Evolutionary conservation across 2,888 invertebrate genomes (phyloP), one percentile per base, ranked within the genome.

Genomic region (Folsomia manolachei): DNA sequence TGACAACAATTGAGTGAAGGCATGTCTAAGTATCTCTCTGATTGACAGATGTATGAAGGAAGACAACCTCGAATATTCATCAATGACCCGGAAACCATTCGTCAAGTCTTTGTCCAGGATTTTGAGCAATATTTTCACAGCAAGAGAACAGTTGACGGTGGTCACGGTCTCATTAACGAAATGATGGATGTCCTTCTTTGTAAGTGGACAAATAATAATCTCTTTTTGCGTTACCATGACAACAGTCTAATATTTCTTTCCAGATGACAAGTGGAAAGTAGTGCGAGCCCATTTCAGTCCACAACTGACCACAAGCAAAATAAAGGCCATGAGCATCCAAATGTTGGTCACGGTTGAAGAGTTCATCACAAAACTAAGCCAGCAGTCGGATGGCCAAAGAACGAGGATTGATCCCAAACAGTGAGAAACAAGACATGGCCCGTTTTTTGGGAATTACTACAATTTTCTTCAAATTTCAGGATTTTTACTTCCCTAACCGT

Each of bases 121-220:
- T 77, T 77, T 62, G 77, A 75, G 27, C n/a, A n/a, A n/a, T 72
- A 77, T 53, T 77, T 77, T 51, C 74, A 74, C 14, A 68, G 75
- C 19, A 75, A 70, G 52, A 27, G 75, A 26, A 64, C 66, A 18
- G 1, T 63, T 25, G 77, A 77, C 53, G 71, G 68, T 27, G 74
- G 74, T 1, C 74, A 74, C 27, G 66, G 65, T 0, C 56, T 75
- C 2, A 62, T 75, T n/a, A 75, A 75, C 71, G 77, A 77, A 63
- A 71, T 74, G 72, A 69, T 74, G 72, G 77, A 77, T 61, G 11
- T 71, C 27, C 70, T 75, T 11, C 75, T 75, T 21, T 69, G 75
- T 77, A 70, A 51, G 18, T 51, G 18, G 18, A 51, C 51, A 11
- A 51, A 51, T n/a, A 51, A 11, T 9, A 51, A 51, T 18, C 9